Percentiles rank a stretch among this genome's conserved stretches.
These are phyloP conservation scores for Cyphomyrmex costatus DNA, from an alignment of 1,140 invertebrate species.

Conservation along the genomic window DNA sequence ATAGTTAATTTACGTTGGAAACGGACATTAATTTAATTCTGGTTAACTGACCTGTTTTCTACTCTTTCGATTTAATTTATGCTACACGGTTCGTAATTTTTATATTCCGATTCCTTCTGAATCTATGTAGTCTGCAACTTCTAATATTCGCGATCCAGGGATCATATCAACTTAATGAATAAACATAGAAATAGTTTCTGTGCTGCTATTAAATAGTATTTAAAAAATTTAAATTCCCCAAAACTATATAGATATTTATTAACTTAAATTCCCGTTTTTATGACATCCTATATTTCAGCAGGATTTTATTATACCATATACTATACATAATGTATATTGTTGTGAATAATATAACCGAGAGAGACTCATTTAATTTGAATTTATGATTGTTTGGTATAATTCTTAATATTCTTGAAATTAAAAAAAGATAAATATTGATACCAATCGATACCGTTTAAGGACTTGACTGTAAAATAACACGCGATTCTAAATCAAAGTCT, in stretches of 20 bases:
- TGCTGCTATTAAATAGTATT: neutral
- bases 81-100: neutral
- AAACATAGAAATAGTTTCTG: neutral
- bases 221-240: neutral
- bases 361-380: neutral
- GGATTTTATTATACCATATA: slow-evolving; percentile 4
- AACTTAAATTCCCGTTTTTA: neutral
- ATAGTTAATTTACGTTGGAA: no score
- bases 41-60: neutral
- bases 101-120: neutral
- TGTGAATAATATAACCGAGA: slow-evolving; percentile 17
- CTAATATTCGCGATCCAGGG: neutral
- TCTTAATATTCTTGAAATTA: neutral
- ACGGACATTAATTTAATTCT: neutral
- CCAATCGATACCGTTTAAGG: neutral
- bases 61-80: neutral
- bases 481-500: slow-evolving; percentile 34
- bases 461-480: neutral
- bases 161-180: neutral
- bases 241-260: neutral
- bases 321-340: slow-evolving; percentile 5
- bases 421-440: neutral
- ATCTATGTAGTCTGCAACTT: neutral
- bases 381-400: neutral
- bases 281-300: neutral